Percentiles rank a stretch among this genome's conserved stretches.
phyloP scores from a whole-genome alignment of 2,797 vertebrate genomes.

The Acrossocheilus wenchowensis region DNA sequence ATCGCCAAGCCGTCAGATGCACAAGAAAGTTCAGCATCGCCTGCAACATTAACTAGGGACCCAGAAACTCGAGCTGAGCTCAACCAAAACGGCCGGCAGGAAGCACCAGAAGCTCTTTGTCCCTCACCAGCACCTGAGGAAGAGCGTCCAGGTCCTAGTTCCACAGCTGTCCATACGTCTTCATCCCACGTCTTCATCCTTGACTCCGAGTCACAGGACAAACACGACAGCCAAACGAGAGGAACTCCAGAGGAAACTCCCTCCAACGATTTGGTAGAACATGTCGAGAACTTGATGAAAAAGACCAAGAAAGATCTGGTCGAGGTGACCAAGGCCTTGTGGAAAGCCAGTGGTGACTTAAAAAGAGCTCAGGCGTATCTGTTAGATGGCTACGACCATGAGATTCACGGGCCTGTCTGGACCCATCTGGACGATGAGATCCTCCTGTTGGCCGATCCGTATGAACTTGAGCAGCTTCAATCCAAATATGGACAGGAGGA shows the following conservation, averaged over 20 bases:
- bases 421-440: slow-evolving; percentile 67
- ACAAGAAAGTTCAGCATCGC: slow-evolving; percentile 35
- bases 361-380: slow-evolving; percentile 77
- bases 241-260: slow-evolving; percentile 46
- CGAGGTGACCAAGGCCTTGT: slow-evolving; percentile 85
- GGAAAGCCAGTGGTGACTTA: slow-evolving; percentile 88
- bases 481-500: slow-evolving; percentile 72
- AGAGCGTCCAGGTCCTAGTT: slow-evolving; percentile 16
- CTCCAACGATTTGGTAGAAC: slow-evolving; percentile 67
- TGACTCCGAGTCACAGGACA: slow-evolving; percentile 71
- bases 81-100: not conserved
- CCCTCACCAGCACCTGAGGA: not conserved
- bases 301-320: slow-evolving; percentile 80
- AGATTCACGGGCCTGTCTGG: slow-evolving; percentile 66
- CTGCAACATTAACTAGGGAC: slow-evolving; percentile 12
- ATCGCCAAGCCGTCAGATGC: not conserved
- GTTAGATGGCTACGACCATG: slow-evolving; percentile 31
- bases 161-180: not conserved
- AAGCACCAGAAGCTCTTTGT: not conserved
- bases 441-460: slow-evolving; percentile 63
- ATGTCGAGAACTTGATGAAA: slow-evolving; percentile 80
- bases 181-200: slow-evolving; percentile 76
- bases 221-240: slow-evolving; percentile 44
- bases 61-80: not conserved
- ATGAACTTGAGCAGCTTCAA: slow-evolving; percentile 60